phyloP scores from a whole-genome alignment of 2,113 vertebrate species.

The Halichoeres trimaculatus region DNA sequence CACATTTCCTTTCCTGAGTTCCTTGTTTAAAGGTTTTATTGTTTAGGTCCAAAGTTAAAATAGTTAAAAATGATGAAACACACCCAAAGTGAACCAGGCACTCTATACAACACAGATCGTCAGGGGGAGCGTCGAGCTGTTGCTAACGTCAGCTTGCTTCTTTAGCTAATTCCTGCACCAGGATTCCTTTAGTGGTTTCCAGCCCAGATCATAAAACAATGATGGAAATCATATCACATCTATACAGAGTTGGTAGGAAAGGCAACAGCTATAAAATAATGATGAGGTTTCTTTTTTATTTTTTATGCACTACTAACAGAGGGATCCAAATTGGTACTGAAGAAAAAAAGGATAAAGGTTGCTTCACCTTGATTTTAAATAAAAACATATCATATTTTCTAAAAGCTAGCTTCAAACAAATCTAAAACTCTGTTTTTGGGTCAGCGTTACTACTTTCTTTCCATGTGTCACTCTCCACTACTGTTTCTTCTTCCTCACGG shows the following conservation, averaged over 20 bases:
- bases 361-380: no score
- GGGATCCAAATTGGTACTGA: neutral
- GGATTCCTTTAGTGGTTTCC: neutral
- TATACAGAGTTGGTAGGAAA: neutral
- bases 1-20: no score
- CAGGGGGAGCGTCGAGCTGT: neutral
- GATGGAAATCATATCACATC: neutral
- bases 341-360: no score
- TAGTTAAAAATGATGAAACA: neutral
- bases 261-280: neutral
- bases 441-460: conserved; percentile 8
- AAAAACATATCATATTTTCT: neutral
- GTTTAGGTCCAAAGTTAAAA: neutral
- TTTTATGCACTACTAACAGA: neutral
- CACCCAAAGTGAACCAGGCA: neutral
- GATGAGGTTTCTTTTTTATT: neutral
- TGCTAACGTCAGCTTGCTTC: neutral
- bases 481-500: conserved; percentile 16
- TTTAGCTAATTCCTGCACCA: neutral
- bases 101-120: neutral
- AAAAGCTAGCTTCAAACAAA: neutral
- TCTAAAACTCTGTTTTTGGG: neutral
- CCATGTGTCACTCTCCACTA: neutral
- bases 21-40: no score
- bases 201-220: neutral